phyloP scores from a whole-genome alignment of 1,140 invertebrate genomes.

The Lordiphosa clarofinis region DNA sequence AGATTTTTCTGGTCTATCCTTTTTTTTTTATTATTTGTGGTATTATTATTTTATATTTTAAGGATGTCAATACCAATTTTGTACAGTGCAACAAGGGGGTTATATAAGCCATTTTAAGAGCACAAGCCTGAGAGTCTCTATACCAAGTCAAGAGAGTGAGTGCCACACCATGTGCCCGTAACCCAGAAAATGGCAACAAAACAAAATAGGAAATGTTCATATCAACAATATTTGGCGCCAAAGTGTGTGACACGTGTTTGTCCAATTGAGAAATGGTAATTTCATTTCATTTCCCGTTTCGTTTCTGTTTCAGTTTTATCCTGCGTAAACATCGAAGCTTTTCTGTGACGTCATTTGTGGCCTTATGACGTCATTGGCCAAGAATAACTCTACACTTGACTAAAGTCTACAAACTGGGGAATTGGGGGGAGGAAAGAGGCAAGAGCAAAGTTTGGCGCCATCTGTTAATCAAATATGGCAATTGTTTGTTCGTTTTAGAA shows the following conservation, averaged over 20 bases:
- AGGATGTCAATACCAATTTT: slow-evolving; percentile 3
- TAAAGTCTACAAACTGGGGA: slow-evolving; percentile 45
- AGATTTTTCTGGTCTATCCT: no score
- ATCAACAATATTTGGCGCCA: slow-evolving; percentile 63
- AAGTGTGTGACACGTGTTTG: slow-evolving; percentile 34
- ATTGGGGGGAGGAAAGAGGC: no score
- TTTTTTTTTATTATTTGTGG: no score
- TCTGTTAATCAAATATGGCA: slow-evolving; percentile 22
- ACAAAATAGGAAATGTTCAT: slow-evolving; percentile 40
- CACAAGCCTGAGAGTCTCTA: not conserved
- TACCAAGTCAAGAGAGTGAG: no score
- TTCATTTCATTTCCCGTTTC: slow-evolving; percentile 49
- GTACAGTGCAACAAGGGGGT: slow-evolving; percentile 52
- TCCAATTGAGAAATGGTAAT: slow-evolving; percentile 21
- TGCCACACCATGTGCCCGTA: slow-evolving; percentile 25
- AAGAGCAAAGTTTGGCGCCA: slow-evolving; percentile 28
- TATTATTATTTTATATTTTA: not conserved
- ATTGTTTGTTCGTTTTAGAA: no score
- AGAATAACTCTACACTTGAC: not conserved
- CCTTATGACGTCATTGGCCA: slow-evolving; percentile 57
- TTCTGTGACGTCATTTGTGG: slow-evolving; percentile 63
- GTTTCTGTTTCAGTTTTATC: slow-evolving; percentile 7
- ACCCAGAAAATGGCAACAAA: slow-evolving; percentile 62
- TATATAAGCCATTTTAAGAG: slow-evolving; percentile 42
- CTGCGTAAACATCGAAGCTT: slow-evolving; percentile 66